Evolutionary conservation across 1,140 invertebrate species (phyloP).

Genomic region (Ips typographus): DNA sequence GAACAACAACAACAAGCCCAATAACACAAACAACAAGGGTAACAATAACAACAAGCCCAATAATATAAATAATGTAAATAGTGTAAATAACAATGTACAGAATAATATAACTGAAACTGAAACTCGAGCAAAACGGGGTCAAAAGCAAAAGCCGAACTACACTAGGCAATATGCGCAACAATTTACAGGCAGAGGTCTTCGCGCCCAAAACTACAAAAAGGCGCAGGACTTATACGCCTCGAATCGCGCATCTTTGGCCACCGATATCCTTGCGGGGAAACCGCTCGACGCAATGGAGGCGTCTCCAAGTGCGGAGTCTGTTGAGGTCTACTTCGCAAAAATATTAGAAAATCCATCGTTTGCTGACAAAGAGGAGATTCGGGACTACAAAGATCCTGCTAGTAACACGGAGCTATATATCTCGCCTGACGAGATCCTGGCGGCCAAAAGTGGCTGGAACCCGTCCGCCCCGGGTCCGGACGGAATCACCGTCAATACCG

Average conservation of each 20-base stretch:
- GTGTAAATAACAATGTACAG: not conserved
- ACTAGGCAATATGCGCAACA: not conserved
- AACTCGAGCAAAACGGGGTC: not conserved
- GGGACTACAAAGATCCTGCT: not conserved
- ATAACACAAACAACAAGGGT: not conserved
- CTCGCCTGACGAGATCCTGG: not conserved
- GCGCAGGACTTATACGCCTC: constrained; percentile 31
- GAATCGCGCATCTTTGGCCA: constrained; percentile 9
- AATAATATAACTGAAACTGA: not conserved
- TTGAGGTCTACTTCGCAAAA: constrained; percentile 6
- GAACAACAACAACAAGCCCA: not conserved
- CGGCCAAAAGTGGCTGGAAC: constrained; percentile 10
- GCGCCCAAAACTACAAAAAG: constrained; percentile 25
- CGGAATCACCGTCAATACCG: constrained; percentile 26
- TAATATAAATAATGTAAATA: no score
- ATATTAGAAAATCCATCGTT: constrained; percentile 1
- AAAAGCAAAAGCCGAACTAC: not conserved
- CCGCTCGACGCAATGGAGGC: not conserved
- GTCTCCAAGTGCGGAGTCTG: not conserved
- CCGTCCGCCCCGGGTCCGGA: constrained; percentile 33
- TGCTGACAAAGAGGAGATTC: not conserved
- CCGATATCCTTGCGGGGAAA: not conserved
- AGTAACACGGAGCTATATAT: not conserved
- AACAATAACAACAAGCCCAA: not conserved
- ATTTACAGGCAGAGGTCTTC: not conserved